Conservation (phyloP, 2,113 vertebrate species). For the Dasyprocta punctata region DNA sequence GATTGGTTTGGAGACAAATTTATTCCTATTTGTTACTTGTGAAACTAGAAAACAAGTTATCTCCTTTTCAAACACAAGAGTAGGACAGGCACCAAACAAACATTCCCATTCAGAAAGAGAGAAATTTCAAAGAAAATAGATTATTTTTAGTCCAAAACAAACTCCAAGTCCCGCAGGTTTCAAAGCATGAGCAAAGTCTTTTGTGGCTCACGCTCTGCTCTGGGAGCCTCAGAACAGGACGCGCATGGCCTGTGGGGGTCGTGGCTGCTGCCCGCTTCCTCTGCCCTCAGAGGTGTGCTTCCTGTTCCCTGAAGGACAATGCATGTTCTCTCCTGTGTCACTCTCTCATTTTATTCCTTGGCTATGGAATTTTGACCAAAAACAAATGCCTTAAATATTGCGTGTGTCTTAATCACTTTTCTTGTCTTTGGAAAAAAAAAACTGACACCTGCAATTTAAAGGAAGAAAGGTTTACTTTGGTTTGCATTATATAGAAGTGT, state of each 20-base stretch:
- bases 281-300: background rate
- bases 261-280: too few relatives aligned
- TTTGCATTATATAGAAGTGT: background rate
- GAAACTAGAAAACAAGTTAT: background rate
- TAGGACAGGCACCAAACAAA: background rate
- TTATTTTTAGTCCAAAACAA: background rate
- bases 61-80: background rate
- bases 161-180: background rate
- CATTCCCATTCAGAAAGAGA: background rate
- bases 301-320: background rate
- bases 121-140: background rate
- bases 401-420: background rate
- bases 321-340: background rate
- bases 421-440: background rate
- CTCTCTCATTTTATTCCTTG: background rate
- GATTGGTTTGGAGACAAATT: background rate
- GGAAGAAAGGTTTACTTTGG: background rate
- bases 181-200: background rate
- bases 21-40: background rate
- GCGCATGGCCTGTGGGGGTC: background rate
- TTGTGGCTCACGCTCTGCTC: background rate
- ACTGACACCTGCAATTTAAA: background rate
- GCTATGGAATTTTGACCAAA: background rate
- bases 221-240: too few relatives aligned
- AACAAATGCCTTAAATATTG: background rate